phyloP scores from a whole-genome alignment of 2,797 vertebrate species.

The Poecile montanus region DNA sequence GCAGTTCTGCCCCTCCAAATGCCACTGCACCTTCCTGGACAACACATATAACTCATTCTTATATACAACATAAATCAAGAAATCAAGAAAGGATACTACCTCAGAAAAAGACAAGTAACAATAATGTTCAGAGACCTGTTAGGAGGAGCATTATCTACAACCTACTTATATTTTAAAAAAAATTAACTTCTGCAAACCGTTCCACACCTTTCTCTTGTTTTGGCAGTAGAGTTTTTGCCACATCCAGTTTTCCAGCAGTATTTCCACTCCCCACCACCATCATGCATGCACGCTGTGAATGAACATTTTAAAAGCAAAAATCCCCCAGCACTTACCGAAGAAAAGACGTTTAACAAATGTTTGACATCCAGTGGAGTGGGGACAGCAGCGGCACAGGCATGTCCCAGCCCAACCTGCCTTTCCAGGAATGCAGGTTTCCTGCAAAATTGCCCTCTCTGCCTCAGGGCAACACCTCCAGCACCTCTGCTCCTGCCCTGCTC shows the following conservation, averaged over 20 bases:
- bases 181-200: neutral
- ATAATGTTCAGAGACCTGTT: neutral
- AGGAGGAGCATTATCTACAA: neutral
- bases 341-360: neutral
- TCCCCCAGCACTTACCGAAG: conserved; percentile 2
- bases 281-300: accelerated
- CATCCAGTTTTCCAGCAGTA: neutral
- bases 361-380: neutral
- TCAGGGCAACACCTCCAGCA: conserved; percentile 44
- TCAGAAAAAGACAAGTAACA: neutral
- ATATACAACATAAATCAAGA: neutral
- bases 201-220: neutral
- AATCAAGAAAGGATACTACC: accelerated
- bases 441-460: neutral
- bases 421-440: conserved; percentile 52
- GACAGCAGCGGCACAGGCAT: neutral
- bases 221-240: neutral
- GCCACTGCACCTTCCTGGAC: neutral
- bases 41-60: neutral
- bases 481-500: conserved; percentile 29
- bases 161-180: neutral
- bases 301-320: neutral
- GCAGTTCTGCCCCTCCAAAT: neutral
- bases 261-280: neutral
- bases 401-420: conserved; percentile 46